Conservation (phyloP, 2,888 invertebrate species). For the Tricholauxania praeusta region DNA sequence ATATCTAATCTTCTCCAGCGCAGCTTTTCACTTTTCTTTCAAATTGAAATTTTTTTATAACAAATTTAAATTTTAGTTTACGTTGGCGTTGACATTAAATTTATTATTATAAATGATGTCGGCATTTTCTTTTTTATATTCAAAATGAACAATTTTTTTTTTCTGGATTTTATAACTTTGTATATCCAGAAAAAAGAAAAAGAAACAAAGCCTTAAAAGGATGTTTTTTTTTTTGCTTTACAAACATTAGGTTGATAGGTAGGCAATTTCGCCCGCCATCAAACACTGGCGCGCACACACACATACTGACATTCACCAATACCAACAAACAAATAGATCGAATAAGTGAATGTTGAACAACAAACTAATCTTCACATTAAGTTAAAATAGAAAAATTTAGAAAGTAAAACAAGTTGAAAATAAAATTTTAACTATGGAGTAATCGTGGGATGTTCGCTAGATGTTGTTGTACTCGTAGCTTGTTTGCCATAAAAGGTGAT, state of each 20-base stretch:
- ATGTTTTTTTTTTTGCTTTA: conserved; percentile 3
- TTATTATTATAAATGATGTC: conserved; percentile 33
- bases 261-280: no score
- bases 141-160: no score
- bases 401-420: conserved; percentile 35
- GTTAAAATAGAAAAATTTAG: conserved; percentile 28
- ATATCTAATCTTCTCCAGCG: no score
- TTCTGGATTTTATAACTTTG: no score
- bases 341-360: conserved; percentile 27
- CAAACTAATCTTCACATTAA: conserved; percentile 33
- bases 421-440: not conserved
- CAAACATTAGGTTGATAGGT: no score
- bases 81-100: conserved; percentile 38
- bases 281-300: no score
- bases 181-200: not conserved
- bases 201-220: conserved; percentile 34
- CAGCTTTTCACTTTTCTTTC: conserved; percentile 13
- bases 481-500: no score
- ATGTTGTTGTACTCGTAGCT: no score
- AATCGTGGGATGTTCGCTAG: no score
- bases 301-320: no score
- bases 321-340: no score
- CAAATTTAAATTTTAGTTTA: conserved; percentile 11
- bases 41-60: conserved; percentile 26
- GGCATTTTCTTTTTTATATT: conserved; percentile 21